Conservation (phyloP, 1,140 invertebrate genomes). For the Calycopis cecrops region DNA sequence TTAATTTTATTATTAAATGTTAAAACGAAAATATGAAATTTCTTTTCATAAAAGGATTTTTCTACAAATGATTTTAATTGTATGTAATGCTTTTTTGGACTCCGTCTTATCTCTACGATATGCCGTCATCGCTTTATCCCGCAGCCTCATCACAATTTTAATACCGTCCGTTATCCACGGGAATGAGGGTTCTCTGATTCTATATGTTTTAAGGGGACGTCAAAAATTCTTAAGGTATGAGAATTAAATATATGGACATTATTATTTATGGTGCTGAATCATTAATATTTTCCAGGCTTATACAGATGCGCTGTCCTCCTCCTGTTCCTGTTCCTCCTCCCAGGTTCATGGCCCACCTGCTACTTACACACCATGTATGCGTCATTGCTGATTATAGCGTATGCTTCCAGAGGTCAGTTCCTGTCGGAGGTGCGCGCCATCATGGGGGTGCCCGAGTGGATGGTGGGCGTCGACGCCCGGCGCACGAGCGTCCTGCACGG, state of each 20-base stretch:
- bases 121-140: slow-evolving; percentile 17
- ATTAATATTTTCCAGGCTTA: no score
- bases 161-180: slow-evolving; percentile 25
- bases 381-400: background rate
- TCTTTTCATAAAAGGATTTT: slow-evolving; percentile 17
- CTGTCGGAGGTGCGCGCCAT: slow-evolving; percentile 87
- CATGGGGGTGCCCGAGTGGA: slow-evolving; percentile 92
- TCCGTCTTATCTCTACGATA: slow-evolving; percentile 14
- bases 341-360: no score
- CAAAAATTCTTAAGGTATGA: no score
- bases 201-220: slow-evolving; percentile 4
- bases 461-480: slow-evolving; percentile 88
- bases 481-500: slow-evolving; percentile 86
- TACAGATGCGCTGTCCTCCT: no score
- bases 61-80: slow-evolving; percentile 19
- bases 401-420: slow-evolving; percentile 83
- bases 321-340: no score
- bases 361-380: no score
- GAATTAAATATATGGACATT: no score
- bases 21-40: slow-evolving; percentile 19
- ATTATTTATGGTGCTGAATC: no score
- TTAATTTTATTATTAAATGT: background rate
- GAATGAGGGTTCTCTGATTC: slow-evolving; percentile 18
- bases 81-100: slow-evolving; percentile 19
- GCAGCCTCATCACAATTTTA: slow-evolving; percentile 23